These are phyloP conservation scores for Planiliza haematocheilus DNA, from an alignment of 2,113 vertebrate species.

Conservation along the genomic window DNA sequence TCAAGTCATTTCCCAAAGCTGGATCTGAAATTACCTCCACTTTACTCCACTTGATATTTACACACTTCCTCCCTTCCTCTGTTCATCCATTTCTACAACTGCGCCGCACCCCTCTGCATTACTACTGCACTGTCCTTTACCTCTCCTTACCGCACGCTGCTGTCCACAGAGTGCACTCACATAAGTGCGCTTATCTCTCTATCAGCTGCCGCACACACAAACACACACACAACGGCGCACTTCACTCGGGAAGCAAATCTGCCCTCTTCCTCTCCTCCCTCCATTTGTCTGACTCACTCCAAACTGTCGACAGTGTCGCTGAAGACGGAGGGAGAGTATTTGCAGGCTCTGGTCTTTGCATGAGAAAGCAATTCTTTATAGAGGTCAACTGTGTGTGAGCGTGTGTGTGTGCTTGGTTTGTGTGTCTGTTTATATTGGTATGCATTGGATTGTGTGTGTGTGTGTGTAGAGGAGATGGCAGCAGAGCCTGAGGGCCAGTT, in stretches of 20 bases:
- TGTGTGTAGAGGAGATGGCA: neutral
- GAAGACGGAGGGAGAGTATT: conserved; percentile 49
- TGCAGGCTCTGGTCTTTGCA: conserved; percentile 51
- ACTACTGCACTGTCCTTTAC: conserved; percentile 67
- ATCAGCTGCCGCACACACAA: conserved; percentile 29
- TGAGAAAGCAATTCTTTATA: conserved; percentile 50
- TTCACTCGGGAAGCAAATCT: conserved; percentile 39
- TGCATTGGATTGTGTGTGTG: neutral
- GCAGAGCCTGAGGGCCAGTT: conserved; percentile 50
- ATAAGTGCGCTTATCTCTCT: conserved; percentile 56
- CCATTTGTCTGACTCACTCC: conserved; percentile 54
- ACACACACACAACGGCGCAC: conserved; percentile 14
- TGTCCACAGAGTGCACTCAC: conserved; percentile 46
- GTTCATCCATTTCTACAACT: conserved; percentile 42
- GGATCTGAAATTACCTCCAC: conserved; percentile 22
- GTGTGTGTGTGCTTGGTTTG: conserved; percentile 3
- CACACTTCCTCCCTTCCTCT: neutral
- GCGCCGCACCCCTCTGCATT: conserved; percentile 32
- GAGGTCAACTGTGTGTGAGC: conserved; percentile 41
- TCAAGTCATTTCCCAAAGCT: conserved; percentile 6
- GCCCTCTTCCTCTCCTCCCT: conserved; percentile 28
- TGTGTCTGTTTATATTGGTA: neutral
- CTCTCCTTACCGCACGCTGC: conserved; percentile 47
- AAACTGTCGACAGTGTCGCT: conserved; percentile 15
- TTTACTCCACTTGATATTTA: conserved; percentile 21